Conservation (phyloP, 1,140 invertebrate species). For the Panulirus ornatus region DNA sequence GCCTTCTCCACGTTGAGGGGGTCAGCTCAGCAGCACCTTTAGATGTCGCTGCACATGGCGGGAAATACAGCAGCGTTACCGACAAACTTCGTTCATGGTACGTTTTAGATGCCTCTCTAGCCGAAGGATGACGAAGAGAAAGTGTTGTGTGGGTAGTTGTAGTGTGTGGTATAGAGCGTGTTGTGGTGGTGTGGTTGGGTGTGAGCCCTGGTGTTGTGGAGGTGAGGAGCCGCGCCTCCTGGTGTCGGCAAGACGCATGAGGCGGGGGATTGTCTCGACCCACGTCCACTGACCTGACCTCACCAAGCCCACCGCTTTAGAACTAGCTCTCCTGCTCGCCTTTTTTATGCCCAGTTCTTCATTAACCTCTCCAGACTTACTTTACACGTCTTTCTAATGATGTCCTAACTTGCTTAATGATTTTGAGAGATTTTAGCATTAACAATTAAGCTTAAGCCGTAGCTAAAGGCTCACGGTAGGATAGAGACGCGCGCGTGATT, state of each 20-base stretch:
- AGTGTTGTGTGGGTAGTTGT: slow-evolving; percentile 13
- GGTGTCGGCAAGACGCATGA: slow-evolving; percentile 72
- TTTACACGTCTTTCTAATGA: too few relatives aligned
- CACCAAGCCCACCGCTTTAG: slow-evolving; percentile 6
- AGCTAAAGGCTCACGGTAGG: slow-evolving; percentile 38
- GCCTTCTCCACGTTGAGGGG: too few relatives aligned
- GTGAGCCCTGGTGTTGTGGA: slow-evolving; percentile 67
- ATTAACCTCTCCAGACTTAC: too few relatives aligned
- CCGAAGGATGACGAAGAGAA: too few relatives aligned
- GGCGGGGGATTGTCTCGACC: slow-evolving; percentile 51
- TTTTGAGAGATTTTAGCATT: too few relatives aligned
- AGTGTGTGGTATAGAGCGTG: not conserved
- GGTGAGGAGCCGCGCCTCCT: slow-evolving; percentile 65
- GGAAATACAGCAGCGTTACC: too few relatives aligned
- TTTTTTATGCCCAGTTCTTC: too few relatives aligned
- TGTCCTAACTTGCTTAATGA: too few relatives aligned
- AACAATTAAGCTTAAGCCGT: slow-evolving; percentile 46
- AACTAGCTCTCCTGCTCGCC: not conserved
- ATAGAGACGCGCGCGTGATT: slow-evolving; percentile 72
- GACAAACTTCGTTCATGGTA: too few relatives aligned
- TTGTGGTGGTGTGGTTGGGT: slow-evolving; percentile 35
- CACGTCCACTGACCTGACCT: slow-evolving; percentile 43
- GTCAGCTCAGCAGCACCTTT: too few relatives aligned
- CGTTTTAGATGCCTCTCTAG: too few relatives aligned
- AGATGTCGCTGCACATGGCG: too few relatives aligned